These are phyloP conservation scores for Spilarctia lutea DNA, from an alignment of 2,888 invertebrate species.

Conservation along the genomic window DNA sequence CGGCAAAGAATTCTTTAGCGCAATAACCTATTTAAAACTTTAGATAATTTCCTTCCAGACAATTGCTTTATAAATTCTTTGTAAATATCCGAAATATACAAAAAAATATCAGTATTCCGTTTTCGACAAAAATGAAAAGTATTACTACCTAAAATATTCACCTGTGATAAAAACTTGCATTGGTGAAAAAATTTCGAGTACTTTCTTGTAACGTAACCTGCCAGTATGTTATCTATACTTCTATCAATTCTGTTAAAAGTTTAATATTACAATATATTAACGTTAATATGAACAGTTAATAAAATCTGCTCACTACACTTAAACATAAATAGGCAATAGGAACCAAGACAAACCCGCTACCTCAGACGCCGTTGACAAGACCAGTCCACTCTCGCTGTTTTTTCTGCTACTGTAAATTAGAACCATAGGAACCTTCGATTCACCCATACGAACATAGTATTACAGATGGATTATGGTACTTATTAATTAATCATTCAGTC, in stretches of 20 bases:
- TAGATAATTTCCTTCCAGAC: neutral
- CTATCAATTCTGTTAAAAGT: neutral
- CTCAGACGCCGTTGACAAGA: neutral
- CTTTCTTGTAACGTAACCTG: neutral
- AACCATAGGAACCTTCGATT: no score
- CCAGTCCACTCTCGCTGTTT: neutral
- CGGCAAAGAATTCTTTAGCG: neutral
- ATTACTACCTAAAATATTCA: neutral
- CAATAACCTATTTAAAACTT: neutral
- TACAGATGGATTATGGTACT: neutral
- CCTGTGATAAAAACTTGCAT: constrained; percentile 7
- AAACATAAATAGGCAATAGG: neutral
- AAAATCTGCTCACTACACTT: no score
- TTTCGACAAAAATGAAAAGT: constrained; percentile 33
- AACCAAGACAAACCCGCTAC: neutral
- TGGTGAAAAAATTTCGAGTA: neutral
- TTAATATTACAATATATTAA: neutral
- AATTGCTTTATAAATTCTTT: constrained; percentile 8
- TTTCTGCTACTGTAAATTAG: neutral
- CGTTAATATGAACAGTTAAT: no score
- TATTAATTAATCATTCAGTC: neutral
- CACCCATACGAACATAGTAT: neutral
- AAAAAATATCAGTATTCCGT: constrained; percentile 26
- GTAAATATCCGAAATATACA: constrained; percentile 28
- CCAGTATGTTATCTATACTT: neutral